Evolutionary conservation across 2,888 invertebrate species (phyloP), one percentile per base, ranked within the genome.

Genomic region (Luffia ferchaultella): DNA sequence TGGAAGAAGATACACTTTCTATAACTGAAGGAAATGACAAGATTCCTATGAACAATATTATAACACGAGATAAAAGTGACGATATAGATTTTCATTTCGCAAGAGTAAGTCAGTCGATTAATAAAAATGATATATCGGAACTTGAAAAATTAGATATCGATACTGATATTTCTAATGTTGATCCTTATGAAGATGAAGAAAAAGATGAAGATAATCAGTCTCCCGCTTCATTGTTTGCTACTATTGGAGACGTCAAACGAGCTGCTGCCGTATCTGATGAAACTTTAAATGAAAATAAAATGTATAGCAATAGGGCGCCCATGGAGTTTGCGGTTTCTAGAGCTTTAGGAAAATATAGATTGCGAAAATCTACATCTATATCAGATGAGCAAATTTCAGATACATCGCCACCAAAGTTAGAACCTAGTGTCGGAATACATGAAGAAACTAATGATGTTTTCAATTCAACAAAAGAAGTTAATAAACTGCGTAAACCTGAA

Each of bases 301-400:
- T 83, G 1, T 87, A 86, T 51, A 85, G 61, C 49, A 85, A 87
- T 53, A 89, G 89, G 17, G 87, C 91, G 16, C 90, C 91, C 9
- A 91, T 93, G 87, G 93, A 93, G 66, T 93, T 93, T 70, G 93
- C 93, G 0, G 93, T 93, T 1, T 93, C 93, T 0, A 77, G 93
- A 63, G 93, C 93, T 1, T 74, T 93, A 18, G 93, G 93, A 18
- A 93, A 92, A 73, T 93, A 93, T 65, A 83, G 93, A 45, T 86
- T 92, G 57, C 85, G 90, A 54, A 90, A 91, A 60, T 90, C 90
- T 30, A 89, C 90, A 16, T 89, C 90, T 16, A 79, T 90, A 47
- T 89, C 89, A 41, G 91, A 91, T 60, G 92, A 91, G 55, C 89
- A 89, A 63, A 77, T 85, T 46, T 68, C 70, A 46, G 88, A 89